These are phyloP conservation scores for Coregonus ussuriensis DNA, from an alignment of 2,797 vertebrate species.

Conservation along the genomic window DNA sequence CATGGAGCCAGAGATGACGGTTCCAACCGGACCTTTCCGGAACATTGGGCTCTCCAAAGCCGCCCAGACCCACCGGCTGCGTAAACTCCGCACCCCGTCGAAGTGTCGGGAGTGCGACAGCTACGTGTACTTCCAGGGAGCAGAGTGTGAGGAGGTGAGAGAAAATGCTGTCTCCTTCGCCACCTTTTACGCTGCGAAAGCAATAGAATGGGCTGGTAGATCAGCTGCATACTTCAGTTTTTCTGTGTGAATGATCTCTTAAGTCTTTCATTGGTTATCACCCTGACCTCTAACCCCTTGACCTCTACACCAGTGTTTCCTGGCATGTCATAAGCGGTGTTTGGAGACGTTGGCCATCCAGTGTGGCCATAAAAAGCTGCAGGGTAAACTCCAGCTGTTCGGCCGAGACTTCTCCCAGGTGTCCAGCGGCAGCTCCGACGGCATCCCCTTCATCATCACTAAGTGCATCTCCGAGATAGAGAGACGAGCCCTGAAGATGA, in stretches of 20 bases:
- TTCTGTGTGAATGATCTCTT: not conserved
- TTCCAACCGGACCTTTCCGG: slow-evolving; percentile 87
- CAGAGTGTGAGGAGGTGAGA: slow-evolving; percentile 95
- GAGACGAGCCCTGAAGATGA: slow-evolving; percentile 87
- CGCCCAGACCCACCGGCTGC: slow-evolving; percentile 88
- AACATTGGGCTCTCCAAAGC: slow-evolving; percentile 92
- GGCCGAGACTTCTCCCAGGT: slow-evolving; percentile 86
- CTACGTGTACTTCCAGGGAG: slow-evolving; percentile 98
- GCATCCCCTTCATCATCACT: slow-evolving; percentile 91
- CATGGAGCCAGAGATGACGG: slow-evolving; percentile 79
- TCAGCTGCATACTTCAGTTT: not conserved
- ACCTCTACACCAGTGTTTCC: slow-evolving; percentile 80
- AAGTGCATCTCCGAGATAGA: slow-evolving; percentile 93
- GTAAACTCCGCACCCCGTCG: slow-evolving; percentile 89
- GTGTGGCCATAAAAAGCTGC: slow-evolving; percentile 94
- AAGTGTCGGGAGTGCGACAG: slow-evolving; percentile 97
- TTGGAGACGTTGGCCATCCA: slow-evolving; percentile 95
- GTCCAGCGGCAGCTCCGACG: slow-evolving; percentile 72
- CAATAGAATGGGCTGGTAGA: not conserved
- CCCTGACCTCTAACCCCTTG: not conserved
- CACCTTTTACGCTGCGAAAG: not conserved
- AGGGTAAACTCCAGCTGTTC: slow-evolving; percentile 88
- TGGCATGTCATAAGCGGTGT: slow-evolving; percentile 97
- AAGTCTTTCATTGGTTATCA: too few species aligned
- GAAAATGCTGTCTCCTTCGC: too few species aligned